Percentiles rank a stretch among this genome's conserved stretches.
Conservation (phyloP, 2,888 invertebrate species). For the Peribatodes rhomboidaria region DNA sequence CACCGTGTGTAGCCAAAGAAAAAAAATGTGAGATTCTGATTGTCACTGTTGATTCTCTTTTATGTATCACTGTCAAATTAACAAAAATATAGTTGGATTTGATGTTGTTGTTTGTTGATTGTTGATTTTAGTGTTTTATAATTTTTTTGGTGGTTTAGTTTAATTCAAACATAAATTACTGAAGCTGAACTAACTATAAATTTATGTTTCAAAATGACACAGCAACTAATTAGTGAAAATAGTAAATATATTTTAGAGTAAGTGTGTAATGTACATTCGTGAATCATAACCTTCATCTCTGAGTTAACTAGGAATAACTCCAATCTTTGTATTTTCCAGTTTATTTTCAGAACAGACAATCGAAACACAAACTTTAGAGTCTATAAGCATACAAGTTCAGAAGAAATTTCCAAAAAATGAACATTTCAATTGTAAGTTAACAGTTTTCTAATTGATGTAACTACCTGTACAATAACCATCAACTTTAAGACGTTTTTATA, state of each 20-base stretch:
- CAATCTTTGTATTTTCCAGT: slow-evolving; percentile 73
- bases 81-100: background rate
- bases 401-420: slow-evolving; percentile 92
- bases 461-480: background rate
- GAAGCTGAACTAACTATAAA: background rate
- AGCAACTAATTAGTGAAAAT: slow-evolving; percentile 78
- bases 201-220: slow-evolving; percentile 64
- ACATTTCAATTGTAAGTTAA: slow-evolving; percentile 90
- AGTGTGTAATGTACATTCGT: slow-evolving; percentile 49
- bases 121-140: background rate
- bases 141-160: background rate
- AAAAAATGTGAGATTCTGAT: too few species aligned
- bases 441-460: background rate
- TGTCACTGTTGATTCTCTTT: too few species aligned
- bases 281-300: slow-evolving; percentile 43
- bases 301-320: background rate
- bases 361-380: slow-evolving; percentile 91
- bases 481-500: too few species aligned
- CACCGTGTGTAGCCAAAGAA: too few species aligned
- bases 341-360: slow-evolving; percentile 91
- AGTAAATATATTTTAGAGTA: slow-evolving; percentile 84
- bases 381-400: slow-evolving; percentile 91
- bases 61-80: background rate
- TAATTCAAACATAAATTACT: background rate
- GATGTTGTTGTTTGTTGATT: slow-evolving; percentile 7